Conservation (phyloP, 2,113 vertebrate genomes). For the Anolis carolinensis region DNA sequence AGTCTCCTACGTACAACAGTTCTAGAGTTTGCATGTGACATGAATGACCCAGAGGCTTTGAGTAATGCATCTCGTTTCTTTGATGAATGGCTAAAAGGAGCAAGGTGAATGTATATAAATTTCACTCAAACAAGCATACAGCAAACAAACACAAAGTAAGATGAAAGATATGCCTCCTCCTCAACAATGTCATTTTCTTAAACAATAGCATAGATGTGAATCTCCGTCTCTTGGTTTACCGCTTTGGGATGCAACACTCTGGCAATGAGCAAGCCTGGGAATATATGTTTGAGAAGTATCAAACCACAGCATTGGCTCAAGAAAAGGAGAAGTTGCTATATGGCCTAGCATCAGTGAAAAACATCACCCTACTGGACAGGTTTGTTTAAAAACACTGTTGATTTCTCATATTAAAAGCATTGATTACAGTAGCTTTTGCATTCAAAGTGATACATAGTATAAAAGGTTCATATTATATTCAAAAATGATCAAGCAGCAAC, state of each 20-base stretch:
- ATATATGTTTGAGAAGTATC: slow-evolving; percentile 84
- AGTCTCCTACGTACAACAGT: slow-evolving; percentile 88
- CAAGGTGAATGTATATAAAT: slow-evolving; percentile 59
- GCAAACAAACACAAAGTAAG: slow-evolving; percentile 1
- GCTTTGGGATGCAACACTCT: slow-evolving; percentile 90
- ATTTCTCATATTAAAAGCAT: slow-evolving; percentile 18
- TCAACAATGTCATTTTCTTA: slow-evolving; percentile 27
- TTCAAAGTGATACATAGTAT: not conserved
- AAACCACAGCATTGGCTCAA: slow-evolving; percentile 83
- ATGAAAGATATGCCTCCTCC: slow-evolving; percentile 7
- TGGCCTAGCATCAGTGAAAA: slow-evolving; percentile 88
- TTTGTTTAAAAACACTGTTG: slow-evolving; percentile 53
- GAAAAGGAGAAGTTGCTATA: slow-evolving; percentile 97
- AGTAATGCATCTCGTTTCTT: slow-evolving; percentile 77
- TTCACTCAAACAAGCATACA: not conserved
- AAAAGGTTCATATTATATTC: not conserved
- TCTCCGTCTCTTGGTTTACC: slow-evolving; percentile 90
- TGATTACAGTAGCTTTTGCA: not conserved
- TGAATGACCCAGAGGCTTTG: slow-evolving; percentile 77
- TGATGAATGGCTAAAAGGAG: slow-evolving; percentile 75
- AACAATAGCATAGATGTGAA: slow-evolving; percentile 82
- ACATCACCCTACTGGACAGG: slow-evolving; percentile 83
- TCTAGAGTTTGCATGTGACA: slow-evolving; percentile 86
- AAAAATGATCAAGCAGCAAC: not conserved
- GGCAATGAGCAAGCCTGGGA: slow-evolving; percentile 81